Evolutionary conservation across 2,888 invertebrate genomes (phyloP), one percentile per base, ranked within the genome.

Genomic region (Aphidius colemani): DNA sequence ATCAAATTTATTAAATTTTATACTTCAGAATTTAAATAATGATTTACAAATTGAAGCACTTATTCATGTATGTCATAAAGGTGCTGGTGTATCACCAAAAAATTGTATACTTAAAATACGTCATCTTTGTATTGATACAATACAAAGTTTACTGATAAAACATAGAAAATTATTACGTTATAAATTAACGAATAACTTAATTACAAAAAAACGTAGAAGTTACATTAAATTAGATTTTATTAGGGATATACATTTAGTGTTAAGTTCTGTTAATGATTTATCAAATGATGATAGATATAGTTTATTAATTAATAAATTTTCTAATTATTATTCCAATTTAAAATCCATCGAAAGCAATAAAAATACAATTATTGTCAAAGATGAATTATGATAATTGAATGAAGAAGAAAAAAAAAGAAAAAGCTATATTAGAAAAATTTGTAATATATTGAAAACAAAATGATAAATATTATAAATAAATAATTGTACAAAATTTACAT

Each of bases 1-100:
- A 57, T 83, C 87, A 70, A 90, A 90, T 76, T 82, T 92, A 63
- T 83, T 90, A 61, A 89, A 89, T 71, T 91, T 94, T 74, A 86
- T 93, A 59, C 81, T 94, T 69, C 88, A 90, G 8, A 89, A 92
- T 81, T 82, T 93, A 65, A 85, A 87, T 4, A 77, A 70, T 7
- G 80, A 79, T 64, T 71, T 78, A 13, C 78, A 80, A 40, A 67
- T 82, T 9, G 80, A 81, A 61, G 82, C 81, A 4, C 70, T 82
- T 40, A 71, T 78, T 7, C 81, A 81, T 65, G 70, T 82, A 39
- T 82, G 82, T 62, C 75, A 77, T 10, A 61, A 70, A 7, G 77
- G 78, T 4, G 71, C 73, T 7, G 77, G 76, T n/a, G 78, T 78
- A 44, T 66, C 73, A 7, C 73, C 81, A 7, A 67, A 69, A 18